These are phyloP conservation scores for Platorchestia sp. DNA, from an alignment of 1,140 invertebrate genomes.

Conservation along the genomic window DNA sequence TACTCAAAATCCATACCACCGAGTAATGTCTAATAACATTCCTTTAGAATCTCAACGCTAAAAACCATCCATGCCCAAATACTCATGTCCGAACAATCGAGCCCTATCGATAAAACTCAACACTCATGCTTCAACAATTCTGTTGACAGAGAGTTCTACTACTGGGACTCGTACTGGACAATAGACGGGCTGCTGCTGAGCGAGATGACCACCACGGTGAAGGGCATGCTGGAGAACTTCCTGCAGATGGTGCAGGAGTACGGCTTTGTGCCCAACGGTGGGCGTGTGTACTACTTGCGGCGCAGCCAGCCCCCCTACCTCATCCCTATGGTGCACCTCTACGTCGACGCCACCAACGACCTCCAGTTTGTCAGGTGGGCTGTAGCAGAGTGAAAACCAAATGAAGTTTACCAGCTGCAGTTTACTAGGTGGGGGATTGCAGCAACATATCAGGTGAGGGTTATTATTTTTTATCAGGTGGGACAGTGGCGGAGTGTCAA, in stretches of 20 bases:
- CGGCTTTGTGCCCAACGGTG: conserved; percentile 92
- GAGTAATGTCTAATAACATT: too few relatives aligned
- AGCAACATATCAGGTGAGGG: too few relatives aligned
- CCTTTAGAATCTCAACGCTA: too few relatives aligned
- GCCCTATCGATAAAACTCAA: too few relatives aligned
- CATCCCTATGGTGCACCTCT: conserved; percentile 86
- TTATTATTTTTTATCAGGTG: too few relatives aligned
- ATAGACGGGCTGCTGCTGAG: conserved; percentile 86
- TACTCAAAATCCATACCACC: too few relatives aligned
- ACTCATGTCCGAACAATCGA: too few relatives aligned
- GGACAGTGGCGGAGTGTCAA: too few relatives aligned
- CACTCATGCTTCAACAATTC: neutral
- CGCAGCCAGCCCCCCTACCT: conserved; percentile 90
- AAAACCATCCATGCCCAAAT: too few relatives aligned
- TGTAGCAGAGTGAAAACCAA: too few relatives aligned
- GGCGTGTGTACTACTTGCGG: conserved; percentile 86
- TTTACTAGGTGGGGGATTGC: too few relatives aligned
- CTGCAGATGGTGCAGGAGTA: conserved; percentile 81
- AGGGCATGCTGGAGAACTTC: conserved; percentile 87
- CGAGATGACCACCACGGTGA: conserved; percentile 85
- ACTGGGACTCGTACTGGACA: conserved; percentile 97
- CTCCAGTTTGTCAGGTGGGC: conserved; percentile 75
- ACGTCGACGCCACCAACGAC: conserved; percentile 81
- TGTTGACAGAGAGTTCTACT: conserved; percentile 72
- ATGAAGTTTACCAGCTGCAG: too few relatives aligned